Evolutionary conservation across 1,140 invertebrate genomes (phyloP), one percentile per base, ranked within the genome.

Genomic region (Papilio glaucus): DNA sequence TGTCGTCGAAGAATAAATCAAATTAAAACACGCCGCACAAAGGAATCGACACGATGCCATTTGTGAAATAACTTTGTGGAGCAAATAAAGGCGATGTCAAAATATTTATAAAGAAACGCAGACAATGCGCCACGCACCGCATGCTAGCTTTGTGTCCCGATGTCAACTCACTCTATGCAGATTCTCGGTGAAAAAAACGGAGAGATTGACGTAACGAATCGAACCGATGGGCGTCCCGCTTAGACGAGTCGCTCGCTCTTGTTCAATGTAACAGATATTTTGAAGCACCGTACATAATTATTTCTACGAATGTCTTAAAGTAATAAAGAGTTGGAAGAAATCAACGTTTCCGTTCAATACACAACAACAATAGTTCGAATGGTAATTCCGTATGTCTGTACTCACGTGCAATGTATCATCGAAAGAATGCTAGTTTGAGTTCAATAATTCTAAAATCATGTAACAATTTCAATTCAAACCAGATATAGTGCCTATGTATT

Each of bases 191-290:
- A 74, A 90, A 90, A 92, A 90, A 91, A 85, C 79, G 77, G 68
- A 71, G 78, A 91, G 90, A 91, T 90, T 89, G 90, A 91, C 89
- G 90, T 91, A 91, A 93, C 89, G 88, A 93, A 91, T 91, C 85
- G 84, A 81, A 73, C 63, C 76, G 78, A 82, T 81, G 78, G 88
- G 85, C 85, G 83, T 88, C 87, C 85, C 86, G 89, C 86, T 62
- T 83, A 79, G 80, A 72, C 75, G 76, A 76, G 77, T 79, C 74
- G 74, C 77, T 77, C 78, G 72, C 76, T 76, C 77, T 80, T 79
- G 85, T 88, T 87, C 84, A 88, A 74, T 74, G 75, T 77, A 78
- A 80, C 84, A 85, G 84, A 85, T 86, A 88, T 82, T 81, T 86
- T 80, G 79, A 80, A 86, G 85, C 81, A 90, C 87, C 90, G 88